phyloP scores from a whole-genome alignment of 2,888 invertebrate genomes.

The Megaustenia siamemsis region DNA sequence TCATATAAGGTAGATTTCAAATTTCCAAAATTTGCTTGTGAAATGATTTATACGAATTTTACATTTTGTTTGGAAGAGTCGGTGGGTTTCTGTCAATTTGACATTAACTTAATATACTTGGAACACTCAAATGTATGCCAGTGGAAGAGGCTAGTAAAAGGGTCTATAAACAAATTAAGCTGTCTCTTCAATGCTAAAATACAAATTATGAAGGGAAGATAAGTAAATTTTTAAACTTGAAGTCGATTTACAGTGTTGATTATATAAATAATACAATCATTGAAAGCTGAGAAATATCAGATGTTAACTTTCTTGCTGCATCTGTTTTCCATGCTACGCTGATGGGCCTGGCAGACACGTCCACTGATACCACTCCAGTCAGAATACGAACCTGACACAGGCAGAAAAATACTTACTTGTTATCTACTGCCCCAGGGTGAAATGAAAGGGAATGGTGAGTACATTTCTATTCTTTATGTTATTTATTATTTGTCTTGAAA shows the following conservation, averaged over 20 bases:
- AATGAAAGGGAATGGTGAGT: slow-evolving; percentile 42
- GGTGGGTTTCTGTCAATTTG: too few relatives aligned
- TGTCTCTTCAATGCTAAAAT: too few relatives aligned
- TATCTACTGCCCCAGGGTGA: slow-evolving; percentile 91
- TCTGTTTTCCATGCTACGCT: background rate
- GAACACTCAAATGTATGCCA: too few relatives aligned
- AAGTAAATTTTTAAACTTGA: too few relatives aligned
- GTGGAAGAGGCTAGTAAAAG: too few relatives aligned
- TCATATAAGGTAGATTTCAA: too few relatives aligned
- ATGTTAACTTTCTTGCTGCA: background rate
- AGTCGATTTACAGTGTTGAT: too few relatives aligned
- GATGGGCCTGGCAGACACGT: slow-evolving; percentile 86
- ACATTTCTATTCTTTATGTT: background rate
- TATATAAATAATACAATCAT: background rate
- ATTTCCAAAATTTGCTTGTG: background rate
- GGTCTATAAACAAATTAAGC: too few relatives aligned
- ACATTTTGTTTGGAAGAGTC: too few relatives aligned
- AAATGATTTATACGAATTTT: too few relatives aligned
- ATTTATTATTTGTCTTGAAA: background rate
- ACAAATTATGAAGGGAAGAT: too few relatives aligned
- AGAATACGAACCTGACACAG: slow-evolving; percentile 88
- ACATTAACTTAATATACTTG: too few relatives aligned
- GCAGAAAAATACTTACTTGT: slow-evolving; percentile 90
- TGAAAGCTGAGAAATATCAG: background rate
- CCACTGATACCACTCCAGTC: slow-evolving; percentile 94